phyloP scores from a whole-genome alignment of 2,113 vertebrate species.

The Desmodus rotundus region DNA sequence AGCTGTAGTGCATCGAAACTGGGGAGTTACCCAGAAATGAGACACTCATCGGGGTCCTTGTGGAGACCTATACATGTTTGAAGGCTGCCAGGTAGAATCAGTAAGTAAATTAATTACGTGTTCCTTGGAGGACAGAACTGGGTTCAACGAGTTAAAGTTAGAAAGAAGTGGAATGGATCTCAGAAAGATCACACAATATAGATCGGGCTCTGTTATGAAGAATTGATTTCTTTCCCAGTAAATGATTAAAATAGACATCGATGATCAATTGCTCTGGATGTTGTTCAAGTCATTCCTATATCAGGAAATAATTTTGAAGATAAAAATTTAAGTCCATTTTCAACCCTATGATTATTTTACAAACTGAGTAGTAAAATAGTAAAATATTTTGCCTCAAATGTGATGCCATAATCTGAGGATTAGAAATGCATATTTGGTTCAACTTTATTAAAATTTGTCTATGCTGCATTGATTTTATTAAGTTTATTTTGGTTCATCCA shows the following conservation, averaged over 20 bases:
- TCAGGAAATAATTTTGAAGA: not conserved
- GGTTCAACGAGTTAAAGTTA: slow-evolving; percentile 28
- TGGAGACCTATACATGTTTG: not conserved
- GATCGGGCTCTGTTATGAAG: not conserved
- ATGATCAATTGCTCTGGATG: not conserved
- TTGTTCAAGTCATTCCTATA: not conserved
- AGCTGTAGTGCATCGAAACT: not conserved
- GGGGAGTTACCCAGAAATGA: not conserved
- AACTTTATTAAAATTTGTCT: not conserved
- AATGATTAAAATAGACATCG: not conserved
- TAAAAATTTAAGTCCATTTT: not conserved
- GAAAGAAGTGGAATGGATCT: not conserved
- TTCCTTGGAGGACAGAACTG: not conserved
- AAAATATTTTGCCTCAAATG: not conserved
- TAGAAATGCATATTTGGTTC: not conserved
- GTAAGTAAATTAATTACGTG: slow-evolving; percentile 19
- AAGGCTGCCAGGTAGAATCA: not conserved
- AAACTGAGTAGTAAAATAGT: not conserved
- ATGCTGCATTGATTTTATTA: not conserved
- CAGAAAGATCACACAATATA: not conserved
- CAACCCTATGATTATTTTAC: not conserved
- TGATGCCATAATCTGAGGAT: not conserved
- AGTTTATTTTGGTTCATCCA: not conserved
- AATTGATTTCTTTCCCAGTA: not conserved
- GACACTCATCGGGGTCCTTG: not conserved